A percentile compares a stretch with the other conserved stretches of the same genome.
phyloP scores from a whole-genome alignment of 37 sponge, comb jelly and placozoan species.

The Haliclona indistincta region DNA sequence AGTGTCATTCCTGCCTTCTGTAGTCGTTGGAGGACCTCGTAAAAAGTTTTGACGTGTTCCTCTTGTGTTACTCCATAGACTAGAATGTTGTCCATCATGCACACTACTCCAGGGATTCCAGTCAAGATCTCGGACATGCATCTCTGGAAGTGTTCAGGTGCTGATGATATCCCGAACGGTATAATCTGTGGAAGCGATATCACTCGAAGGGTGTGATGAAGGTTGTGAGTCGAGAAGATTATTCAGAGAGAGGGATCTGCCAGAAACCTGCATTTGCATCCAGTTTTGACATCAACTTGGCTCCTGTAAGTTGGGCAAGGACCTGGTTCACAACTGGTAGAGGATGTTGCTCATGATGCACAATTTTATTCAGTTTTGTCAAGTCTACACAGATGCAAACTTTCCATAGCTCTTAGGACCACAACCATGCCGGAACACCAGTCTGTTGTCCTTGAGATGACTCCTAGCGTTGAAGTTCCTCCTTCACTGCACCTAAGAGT shows the following conservation, averaged over 20 bases:
- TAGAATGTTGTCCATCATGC: no score
- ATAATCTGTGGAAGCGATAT: slow-evolving; percentile 34
- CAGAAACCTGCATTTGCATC: no score
- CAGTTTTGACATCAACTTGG: slow-evolving; percentile 4
- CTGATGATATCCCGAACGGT: slow-evolving; percentile 43
- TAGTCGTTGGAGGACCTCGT: slow-evolving; percentile 9
- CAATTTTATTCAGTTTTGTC: slow-evolving; percentile 38
- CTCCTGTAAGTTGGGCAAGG: slow-evolving; percentile 15
- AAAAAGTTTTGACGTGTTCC: slow-evolving; percentile 31
- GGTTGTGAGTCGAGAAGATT: no score
- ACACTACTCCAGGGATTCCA: slow-evolving; percentile 30
- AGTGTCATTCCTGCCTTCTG: slow-evolving; percentile 16
- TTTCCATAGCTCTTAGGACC: slow-evolving; percentile 21
- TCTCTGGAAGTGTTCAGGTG: slow-evolving; percentile 47
- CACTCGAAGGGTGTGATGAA: no score
- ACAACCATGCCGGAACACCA: slow-evolving; percentile 40
- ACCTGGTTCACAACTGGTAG: slow-evolving; percentile 42
- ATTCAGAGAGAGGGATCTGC: slow-evolving; percentile 34
- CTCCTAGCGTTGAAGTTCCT: no score
- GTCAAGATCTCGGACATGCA: slow-evolving; percentile 23
- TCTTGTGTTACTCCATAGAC: slow-evolving; percentile 14
- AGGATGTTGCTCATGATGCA: slow-evolving; percentile 12
- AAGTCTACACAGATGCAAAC: slow-evolving; percentile 41
- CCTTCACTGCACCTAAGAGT: no score
- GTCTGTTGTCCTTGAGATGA: no score